Percentiles rank a stretch among this genome's conserved stretches.
Evolutionary conservation across 2,797 vertebrate genomes (phyloP).

Genomic region (Hipposideros larvatus): DNA sequence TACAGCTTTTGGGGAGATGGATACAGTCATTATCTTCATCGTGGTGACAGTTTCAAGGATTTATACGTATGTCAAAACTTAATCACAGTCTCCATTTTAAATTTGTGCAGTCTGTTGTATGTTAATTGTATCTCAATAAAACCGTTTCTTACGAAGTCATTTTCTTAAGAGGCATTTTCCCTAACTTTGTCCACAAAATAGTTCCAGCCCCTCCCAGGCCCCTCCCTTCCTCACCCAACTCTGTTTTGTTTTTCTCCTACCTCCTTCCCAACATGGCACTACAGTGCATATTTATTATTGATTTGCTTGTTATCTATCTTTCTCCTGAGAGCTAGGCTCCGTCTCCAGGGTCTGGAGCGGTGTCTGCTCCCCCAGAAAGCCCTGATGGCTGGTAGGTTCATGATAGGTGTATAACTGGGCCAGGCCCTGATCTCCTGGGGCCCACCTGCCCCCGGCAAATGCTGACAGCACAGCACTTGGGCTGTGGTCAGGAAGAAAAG

Average conservation of each 20-base stretch:
- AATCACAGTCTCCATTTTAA: not conserved
- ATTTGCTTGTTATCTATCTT: not conserved
- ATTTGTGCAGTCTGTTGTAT: not conserved
- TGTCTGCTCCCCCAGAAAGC: not conserved
- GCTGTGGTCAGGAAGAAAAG: not conserved
- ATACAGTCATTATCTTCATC: not conserved
- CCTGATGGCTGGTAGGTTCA: no score
- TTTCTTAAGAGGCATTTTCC: not conserved
- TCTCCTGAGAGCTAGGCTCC: not conserved
- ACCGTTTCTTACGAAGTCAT: not conserved
- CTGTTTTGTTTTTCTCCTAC: not conserved
- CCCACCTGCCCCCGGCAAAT: fast-evolving
- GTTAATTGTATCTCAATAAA: not conserved
- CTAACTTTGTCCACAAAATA: not conserved
- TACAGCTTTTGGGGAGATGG: not conserved
- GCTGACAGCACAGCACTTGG: fast-evolving
- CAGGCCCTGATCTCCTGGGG: not conserved
- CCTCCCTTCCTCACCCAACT: no score
- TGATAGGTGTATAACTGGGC: not conserved
- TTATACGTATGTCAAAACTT: not conserved
- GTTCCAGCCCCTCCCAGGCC: no score
- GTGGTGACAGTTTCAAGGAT: not conserved
- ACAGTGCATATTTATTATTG: not conserved
- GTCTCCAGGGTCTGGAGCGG: not conserved
- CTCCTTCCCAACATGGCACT: not conserved